Evolutionary conservation across 1,140 invertebrate genomes (phyloP), one percentile per base, ranked within the genome.

Genomic region (Macrosteles quadrilineatus): DNA sequence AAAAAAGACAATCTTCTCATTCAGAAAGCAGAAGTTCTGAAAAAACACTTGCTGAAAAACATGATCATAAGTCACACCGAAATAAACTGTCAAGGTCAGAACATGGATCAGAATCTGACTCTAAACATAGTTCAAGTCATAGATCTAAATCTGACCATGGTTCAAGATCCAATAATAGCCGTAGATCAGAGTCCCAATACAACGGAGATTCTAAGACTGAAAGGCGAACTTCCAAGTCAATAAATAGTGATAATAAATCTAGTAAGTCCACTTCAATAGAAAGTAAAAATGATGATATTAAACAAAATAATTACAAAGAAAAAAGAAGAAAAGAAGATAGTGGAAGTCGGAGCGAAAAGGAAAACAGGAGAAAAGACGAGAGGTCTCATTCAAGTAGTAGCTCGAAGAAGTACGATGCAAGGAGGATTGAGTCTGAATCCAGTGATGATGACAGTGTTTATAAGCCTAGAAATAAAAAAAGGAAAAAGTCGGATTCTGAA

Each of bases 71-170:
- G 55, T 50, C 47, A 11, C 47, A 59, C 9, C 25, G 55, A 30
- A 59, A n/a, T 9, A 29, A 29, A 2, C 9, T 9, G 9, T 25
- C 12, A 4, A 59, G 23, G 27, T 30, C 55, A 59, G 27, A 23
- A 19, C 47, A 50, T 29, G 55, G 27, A 3, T 27, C 21, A 4
- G 27, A 4, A 2, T 59, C 55, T 6, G 27, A 30, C 27, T 59
- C 55, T 3, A 66, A 43, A 55, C 73, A 55, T 68, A 71, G 74
- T 32, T 71, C 73, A 23, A 23, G 43, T 32, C 27, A 50, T 30
- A 30, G 23, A 68, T 74, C 36, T 32, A 43, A 21, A 82, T 74
- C 79, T 82, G 47, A 80, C 80, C 63, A 83, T 43, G 25, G 29
- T 27, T 66, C 63, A 31, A 72, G 75, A 25, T 50, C 62, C 65